Percentiles rank a stretch among this genome's conserved stretches.
Evolutionary conservation across 2,888 invertebrate species (phyloP).

Genomic region (Lagria hirta): DNA sequence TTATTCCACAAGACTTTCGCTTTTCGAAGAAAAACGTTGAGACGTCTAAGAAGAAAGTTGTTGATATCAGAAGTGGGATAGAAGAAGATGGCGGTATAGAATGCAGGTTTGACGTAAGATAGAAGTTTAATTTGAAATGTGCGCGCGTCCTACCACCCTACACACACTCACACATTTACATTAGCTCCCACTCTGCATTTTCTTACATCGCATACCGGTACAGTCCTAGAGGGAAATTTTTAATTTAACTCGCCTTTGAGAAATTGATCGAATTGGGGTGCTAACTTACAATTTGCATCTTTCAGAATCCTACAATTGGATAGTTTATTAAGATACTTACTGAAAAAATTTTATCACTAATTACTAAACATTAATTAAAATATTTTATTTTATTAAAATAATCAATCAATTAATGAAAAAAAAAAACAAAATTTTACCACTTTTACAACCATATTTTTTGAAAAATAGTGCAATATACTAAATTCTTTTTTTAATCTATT

Average conservation of each 20-base stretch:
- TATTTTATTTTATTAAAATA: too few relatives aligned
- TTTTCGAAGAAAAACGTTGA: slow-evolving; percentile 33
- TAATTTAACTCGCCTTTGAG: slow-evolving; percentile 10
- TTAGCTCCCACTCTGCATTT: slow-evolving; percentile 13
- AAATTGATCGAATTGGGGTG: slow-evolving; percentile 4
- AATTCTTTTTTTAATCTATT: too few relatives aligned
- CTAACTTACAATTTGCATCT: slow-evolving; percentile 1
- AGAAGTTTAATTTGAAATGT: slow-evolving; percentile 46
- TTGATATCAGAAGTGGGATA: not conserved
- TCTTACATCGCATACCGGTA: slow-evolving; percentile 16
- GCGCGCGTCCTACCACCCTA: slow-evolving; percentile 36
- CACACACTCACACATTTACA: too few relatives aligned
- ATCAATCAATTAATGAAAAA: too few relatives aligned
- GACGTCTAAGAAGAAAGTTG: slow-evolving; percentile 5
- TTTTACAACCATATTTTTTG: too few relatives aligned
- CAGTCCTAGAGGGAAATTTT: slow-evolving; percentile 13
- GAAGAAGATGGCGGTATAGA: slow-evolving; percentile 41
- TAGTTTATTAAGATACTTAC: too few relatives aligned
- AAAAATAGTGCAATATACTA: too few relatives aligned
- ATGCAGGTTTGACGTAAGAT: slow-evolving; percentile 48
- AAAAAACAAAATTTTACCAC: too few relatives aligned
- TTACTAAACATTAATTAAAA: too few relatives aligned
- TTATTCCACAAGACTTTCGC: slow-evolving; percentile 52
- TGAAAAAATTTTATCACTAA: too few relatives aligned
- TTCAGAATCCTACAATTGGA: too few relatives aligned